phyloP scores from a whole-genome alignment of 2,797 vertebrate species.

The Percopsis omiscomaycus region DNA sequence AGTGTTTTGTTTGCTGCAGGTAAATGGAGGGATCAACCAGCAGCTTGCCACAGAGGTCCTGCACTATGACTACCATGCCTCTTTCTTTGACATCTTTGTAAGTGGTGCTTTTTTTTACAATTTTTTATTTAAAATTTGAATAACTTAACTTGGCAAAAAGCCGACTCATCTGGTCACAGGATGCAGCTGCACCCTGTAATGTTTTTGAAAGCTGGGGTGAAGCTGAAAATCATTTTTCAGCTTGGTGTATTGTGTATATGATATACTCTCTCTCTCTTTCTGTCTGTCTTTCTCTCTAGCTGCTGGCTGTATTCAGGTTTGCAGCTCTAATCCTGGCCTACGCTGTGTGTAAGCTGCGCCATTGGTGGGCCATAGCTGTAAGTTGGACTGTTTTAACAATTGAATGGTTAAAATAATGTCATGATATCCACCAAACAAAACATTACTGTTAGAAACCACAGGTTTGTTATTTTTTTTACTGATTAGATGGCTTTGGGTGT shows the following conservation, averaged over 20 bases:
- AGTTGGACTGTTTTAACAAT: constrained; percentile 40
- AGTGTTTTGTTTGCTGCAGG: constrained; percentile 67
- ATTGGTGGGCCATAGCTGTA: constrained; percentile 97
- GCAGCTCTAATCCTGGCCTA: constrained; percentile 90
- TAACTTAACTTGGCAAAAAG: no score
- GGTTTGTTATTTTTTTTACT: background rate
- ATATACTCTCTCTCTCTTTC: background rate
- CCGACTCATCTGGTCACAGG: background rate
- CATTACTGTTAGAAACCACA: no score
- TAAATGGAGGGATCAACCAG: constrained; percentile 85
- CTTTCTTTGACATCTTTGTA: constrained; percentile 98
- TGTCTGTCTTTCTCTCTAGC: constrained; percentile 67
- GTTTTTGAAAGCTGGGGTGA: background rate
- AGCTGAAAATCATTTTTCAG: accelerated
- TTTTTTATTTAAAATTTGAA: constrained; percentile 14
- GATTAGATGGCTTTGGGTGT: background rate
- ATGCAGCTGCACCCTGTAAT: background rate
- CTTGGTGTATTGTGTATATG: background rate
- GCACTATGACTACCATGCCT: constrained; percentile 88
- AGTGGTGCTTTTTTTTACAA: constrained; percentile 65
- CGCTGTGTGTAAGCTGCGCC: constrained; percentile 88
- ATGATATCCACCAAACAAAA: no score
- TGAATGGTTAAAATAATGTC: background rate
- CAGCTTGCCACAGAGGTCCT: constrained; percentile 87
- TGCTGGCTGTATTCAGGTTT: constrained; percentile 93